These are phyloP conservation scores for Condylura cristata DNA, from an alignment of 2,113 vertebrate species.

Conservation along the genomic window DNA sequence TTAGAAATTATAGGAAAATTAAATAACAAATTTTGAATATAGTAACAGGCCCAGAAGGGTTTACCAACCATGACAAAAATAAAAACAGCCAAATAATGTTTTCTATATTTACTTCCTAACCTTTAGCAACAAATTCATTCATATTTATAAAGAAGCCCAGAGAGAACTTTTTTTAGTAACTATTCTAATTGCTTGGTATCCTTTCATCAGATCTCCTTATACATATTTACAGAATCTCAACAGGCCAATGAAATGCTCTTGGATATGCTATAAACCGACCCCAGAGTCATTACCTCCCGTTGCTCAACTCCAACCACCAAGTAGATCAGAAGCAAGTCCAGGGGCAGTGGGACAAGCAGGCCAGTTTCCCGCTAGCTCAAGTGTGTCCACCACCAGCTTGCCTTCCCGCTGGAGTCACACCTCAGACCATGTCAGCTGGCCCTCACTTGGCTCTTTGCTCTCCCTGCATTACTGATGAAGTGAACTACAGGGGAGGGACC, in stretches of 20 bases:
- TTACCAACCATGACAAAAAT: background rate
- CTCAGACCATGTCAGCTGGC: background rate
- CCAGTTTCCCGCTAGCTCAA: background rate
- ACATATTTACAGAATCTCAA: background rate
- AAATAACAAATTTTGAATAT: background rate
- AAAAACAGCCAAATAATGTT: background rate
- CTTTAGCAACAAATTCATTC: background rate
- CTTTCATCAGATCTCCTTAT: background rate
- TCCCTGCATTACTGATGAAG: background rate
- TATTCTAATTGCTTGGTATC: background rate
- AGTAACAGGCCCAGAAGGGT: background rate
- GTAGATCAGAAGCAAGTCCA: background rate
- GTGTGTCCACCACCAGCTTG: background rate
- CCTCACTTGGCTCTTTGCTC: background rate
- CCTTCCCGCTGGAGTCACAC: background rate
- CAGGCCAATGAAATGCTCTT: background rate
- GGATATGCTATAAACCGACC: background rate
- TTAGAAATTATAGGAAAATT: constrained; percentile 36
- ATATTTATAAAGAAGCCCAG: background rate
- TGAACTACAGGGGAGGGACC: background rate
- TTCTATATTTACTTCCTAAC: background rate
- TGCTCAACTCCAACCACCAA: background rate
- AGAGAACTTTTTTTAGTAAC: background rate
- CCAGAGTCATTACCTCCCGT: background rate
- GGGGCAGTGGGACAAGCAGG: background rate